These are phyloP conservation scores for Lophotis ruficrista DNA, from an alignment of 2,113 vertebrate genomes.

Conservation along the genomic window DNA sequence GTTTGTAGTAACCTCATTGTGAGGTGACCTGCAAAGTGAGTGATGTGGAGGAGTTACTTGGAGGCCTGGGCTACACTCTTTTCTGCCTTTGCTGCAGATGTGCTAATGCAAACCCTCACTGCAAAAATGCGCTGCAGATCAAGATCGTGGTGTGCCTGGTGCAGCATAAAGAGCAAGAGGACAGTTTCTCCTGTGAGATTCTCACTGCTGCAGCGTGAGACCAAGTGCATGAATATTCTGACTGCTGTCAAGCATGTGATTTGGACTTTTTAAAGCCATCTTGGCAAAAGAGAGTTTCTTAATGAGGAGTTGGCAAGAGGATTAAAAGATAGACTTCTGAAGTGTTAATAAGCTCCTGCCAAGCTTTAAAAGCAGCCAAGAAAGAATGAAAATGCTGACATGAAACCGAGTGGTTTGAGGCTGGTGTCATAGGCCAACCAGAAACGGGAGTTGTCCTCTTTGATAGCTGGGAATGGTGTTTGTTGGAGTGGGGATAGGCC, in stretches of 20 bases:
- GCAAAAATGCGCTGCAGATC: not conserved
- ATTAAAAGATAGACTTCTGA: constrained; percentile 40
- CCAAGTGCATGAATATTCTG: not conserved
- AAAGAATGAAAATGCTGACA: constrained; percentile 25
- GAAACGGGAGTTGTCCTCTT: not conserved
- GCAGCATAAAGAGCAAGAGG: not conserved
- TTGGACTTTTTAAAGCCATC: not conserved
- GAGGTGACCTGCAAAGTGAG: not conserved
- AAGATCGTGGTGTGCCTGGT: not conserved
- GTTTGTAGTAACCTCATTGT: not conserved
- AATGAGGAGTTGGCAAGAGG: constrained; percentile 29
- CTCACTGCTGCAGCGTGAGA: not conserved
- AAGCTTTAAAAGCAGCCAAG: constrained; percentile 9
- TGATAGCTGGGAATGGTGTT: not conserved
- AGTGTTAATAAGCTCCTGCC: constrained; percentile 37
- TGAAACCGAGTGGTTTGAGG: not conserved
- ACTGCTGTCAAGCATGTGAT: not conserved
- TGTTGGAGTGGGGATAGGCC: not conserved
- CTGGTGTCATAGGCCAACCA: not conserved
- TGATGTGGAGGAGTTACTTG: not conserved
- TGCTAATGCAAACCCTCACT: not conserved
- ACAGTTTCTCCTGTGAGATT: not conserved
- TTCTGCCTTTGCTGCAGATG: not conserved
- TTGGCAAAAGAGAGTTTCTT: constrained; percentile 28
- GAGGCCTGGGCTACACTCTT: not conserved